Evolutionary conservation across 1,140 invertebrate genomes (phyloP), one percentile per base, ranked within the genome.

Genomic region (Aphidius gifuensis): DNA sequence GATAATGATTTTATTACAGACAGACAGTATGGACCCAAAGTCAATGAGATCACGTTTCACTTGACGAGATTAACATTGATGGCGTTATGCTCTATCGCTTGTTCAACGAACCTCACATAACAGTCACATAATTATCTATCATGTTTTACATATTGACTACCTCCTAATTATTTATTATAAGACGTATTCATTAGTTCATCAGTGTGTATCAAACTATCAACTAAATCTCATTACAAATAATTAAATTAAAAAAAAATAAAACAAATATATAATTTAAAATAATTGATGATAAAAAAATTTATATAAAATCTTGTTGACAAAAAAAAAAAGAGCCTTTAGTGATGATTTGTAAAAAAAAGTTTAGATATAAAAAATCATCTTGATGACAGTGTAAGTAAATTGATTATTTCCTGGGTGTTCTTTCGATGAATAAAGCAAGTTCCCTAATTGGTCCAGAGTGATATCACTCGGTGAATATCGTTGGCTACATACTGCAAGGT

Each of bases 81-180:
- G 69, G 67, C 72, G 74, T 76, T 69, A 76, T 71, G 74, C 70
- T 74, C 74, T 71, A 69, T 66, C 70, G 71, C 74, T 67, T 70
- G 58, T 64, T 67, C 63, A 61, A 65, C 63, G 62, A 65, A 66
- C 67, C 62, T 64, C 57, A 66, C 62, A 58, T 53, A 40, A n/a
- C 32, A 63, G 48, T 49, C 32, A 51, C 47, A 43, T 63, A 63
- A 63, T 63, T 62, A 62, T 46, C 7, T 23, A 9, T 51, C 32
- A 32, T 63, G 56, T 58, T 63, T 63, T 42, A 63, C 61, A 63
- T 63, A 63, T 58, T 63, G 61, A 60, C 4, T 46, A 23, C 21
- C 44, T 58, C 43, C 21, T 47, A 58, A 58, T 58, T 47, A 58
- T 58, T 58, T 38, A 23, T 47, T 58, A 39, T 9, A 38, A 58